A percentile compares a stretch with the other conserved stretches of the same genome.
phyloP scores from a whole-genome alignment of 2,888 invertebrate species.

The Orthonevra nobilis region DNA sequence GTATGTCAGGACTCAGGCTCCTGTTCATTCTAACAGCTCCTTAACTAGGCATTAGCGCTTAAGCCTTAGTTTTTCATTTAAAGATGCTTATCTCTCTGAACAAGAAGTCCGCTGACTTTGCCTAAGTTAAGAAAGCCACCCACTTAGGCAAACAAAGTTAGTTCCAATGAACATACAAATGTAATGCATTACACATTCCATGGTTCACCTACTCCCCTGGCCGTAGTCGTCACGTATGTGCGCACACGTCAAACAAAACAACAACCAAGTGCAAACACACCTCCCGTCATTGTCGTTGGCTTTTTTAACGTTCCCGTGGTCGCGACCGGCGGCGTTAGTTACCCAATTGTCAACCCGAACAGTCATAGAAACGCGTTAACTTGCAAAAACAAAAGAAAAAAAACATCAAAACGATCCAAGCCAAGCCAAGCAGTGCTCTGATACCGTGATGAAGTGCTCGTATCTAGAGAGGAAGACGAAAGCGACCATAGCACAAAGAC shows the following conservation, averaged over 20 bases:
- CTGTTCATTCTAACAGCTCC: too few relatives aligned
- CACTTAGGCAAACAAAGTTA: slow-evolving; percentile 12
- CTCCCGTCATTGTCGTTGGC: slow-evolving; percentile 40
- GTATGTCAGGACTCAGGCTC: too few relatives aligned
- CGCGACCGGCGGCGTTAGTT: slow-evolving; percentile 9
- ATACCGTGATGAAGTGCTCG: too few relatives aligned
- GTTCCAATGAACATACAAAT: neutral
- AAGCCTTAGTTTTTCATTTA: too few relatives aligned
- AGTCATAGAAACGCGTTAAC: slow-evolving; percentile 34
- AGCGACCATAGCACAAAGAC: slow-evolving; percentile 37
- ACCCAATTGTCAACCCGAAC: slow-evolving; percentile 35
- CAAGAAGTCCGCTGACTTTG: too few relatives aligned
- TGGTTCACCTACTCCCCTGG: slow-evolving; percentile 42
- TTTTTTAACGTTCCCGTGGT: neutral
- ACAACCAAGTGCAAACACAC: slow-evolving; percentile 60
- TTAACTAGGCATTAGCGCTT: too few relatives aligned
- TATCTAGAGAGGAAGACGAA: slow-evolving; percentile 20
- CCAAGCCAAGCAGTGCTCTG: slow-evolving; percentile 4
- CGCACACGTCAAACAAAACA: slow-evolving; percentile 30
- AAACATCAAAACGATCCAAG: slow-evolving; percentile 13
- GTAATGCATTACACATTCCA: slow-evolving; percentile 6
- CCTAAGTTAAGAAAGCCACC: too few relatives aligned
- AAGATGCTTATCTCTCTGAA: too few relatives aligned
- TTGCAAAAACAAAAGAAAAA: slow-evolving; percentile 12
- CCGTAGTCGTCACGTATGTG: slow-evolving; percentile 5